A percentile compares a stretch with the other conserved stretches of the same genome.
These are phyloP conservation scores for Aporophyla lueneburgensis DNA, from an alignment of 2,888 invertebrate species.

Conservation along the genomic window DNA sequence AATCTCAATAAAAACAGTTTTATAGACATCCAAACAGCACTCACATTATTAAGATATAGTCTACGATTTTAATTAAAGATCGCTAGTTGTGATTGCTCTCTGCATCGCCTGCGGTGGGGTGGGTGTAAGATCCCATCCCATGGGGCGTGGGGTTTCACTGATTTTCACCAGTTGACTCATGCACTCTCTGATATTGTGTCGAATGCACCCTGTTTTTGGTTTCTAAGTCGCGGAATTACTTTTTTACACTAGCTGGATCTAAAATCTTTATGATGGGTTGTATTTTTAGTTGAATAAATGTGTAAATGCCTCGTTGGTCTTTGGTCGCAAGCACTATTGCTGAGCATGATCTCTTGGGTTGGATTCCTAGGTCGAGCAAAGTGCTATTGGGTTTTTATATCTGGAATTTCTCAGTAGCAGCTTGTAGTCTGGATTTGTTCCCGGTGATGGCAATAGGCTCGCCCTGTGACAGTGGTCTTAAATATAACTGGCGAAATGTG, in stretches of 20 bases:
- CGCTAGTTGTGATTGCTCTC: slow-evolving; percentile 61
- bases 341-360: too few species aligned
- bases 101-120: slow-evolving; percentile 64
- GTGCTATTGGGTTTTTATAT: too few species aligned
- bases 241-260: neutral
- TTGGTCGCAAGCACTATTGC: too few species aligned
- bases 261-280: neutral
- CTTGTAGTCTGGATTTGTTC: too few species aligned
- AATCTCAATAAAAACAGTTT: neutral
- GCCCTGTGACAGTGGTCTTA: too few species aligned
- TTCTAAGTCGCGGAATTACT: neutral
- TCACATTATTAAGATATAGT: slow-evolving; percentile 45
- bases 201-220: slow-evolving; percentile 13
- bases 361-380: too few species aligned
- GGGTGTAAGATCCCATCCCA: slow-evolving; percentile 62
- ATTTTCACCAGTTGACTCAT: slow-evolving; percentile 68
- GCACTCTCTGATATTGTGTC: slow-evolving; percentile 60
- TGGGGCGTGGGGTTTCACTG: slow-evolving; percentile 68
- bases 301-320: too few species aligned
- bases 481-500: too few species aligned
- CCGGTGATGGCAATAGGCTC: too few species aligned
- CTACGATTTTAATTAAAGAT: slow-evolving; percentile 74
- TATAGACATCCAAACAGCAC: slow-evolving; percentile 19
- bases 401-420: too few species aligned
- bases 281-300: neutral